These are phyloP conservation scores for Pyrgus malvae DNA, from an alignment of 2,888 invertebrate genomes.

Conservation along the genomic window DNA sequence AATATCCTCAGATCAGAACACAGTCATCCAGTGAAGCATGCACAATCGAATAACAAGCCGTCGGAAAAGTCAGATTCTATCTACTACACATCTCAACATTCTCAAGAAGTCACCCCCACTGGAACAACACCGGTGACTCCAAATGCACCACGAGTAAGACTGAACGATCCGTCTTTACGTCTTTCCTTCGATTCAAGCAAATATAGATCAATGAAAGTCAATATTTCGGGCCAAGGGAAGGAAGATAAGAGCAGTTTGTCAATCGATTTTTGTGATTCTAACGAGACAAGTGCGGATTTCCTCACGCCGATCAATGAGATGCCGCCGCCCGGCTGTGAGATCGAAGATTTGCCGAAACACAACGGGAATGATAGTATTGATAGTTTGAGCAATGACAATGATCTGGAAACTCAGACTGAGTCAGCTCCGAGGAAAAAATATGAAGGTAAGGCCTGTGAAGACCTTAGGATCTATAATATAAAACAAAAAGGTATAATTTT, in stretches of 20 bases:
- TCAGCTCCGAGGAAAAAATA: constrained; percentile 66
- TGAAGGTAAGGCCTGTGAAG: constrained; percentile 50
- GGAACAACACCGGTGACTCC: constrained; percentile 49
- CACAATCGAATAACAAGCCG: constrained; percentile 43
- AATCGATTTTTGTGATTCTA: constrained; percentile 73
- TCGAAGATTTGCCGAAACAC: constrained; percentile 71
- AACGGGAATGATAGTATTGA: constrained; percentile 71
- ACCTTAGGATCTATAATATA: too few relatives aligned
- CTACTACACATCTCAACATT: constrained; percentile 75
- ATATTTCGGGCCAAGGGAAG: constrained; percentile 50
- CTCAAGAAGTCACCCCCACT: constrained; percentile 72
- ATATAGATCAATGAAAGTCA: constrained; percentile 62
- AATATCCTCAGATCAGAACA: constrained; percentile 75
- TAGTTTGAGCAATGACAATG: constrained; percentile 69
- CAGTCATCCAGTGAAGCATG: constrained; percentile 49
- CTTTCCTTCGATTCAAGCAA: constrained; percentile 73
- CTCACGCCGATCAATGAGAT: constrained; percentile 77
- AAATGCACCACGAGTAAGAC: constrained; percentile 55
- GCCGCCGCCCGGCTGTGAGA: constrained; percentile 74
- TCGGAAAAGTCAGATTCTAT: constrained; percentile 72
- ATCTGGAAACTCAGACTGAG: constrained; percentile 73
- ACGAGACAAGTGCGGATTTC: constrained; percentile 77
- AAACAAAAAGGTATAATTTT: too few relatives aligned
- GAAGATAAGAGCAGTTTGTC: constrained; percentile 73
- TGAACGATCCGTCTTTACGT: constrained; percentile 66